These are phyloP conservation scores for Chydorus sphaericus DNA, from an alignment of 2,888 invertebrate species.

Conservation along the genomic window DNA sequence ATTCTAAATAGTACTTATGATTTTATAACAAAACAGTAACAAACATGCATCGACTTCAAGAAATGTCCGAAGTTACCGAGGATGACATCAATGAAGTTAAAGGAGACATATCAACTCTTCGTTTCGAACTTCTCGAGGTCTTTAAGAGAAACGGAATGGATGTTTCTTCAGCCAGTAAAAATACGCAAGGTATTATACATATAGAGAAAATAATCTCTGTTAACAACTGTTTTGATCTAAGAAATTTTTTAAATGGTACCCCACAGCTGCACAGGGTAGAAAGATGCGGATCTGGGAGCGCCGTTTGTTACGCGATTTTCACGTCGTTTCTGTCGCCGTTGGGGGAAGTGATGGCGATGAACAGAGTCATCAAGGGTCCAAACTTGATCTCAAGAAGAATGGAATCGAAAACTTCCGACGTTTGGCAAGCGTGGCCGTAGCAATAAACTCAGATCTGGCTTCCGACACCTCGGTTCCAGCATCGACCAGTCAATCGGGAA, in stretches of 20 bases:
- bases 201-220: neutral
- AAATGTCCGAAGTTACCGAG: constrained; percentile 75
- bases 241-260: constrained; percentile 3
- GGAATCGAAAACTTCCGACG: constrained; percentile 48
- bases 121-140: constrained; percentile 81
- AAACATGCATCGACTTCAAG: constrained; percentile 65
- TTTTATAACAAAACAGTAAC: constrained; percentile 47
- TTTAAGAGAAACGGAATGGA: constrained; percentile 78
- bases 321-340: constrained; percentile 55
- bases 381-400: constrained; percentile 13
- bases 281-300: constrained; percentile 70
- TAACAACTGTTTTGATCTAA: constrained; percentile 3
- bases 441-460: neutral
- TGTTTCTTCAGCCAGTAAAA: constrained; percentile 40
- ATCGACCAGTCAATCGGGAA: no score
- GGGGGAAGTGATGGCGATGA: constrained; percentile 36
- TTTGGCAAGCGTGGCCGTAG: constrained; percentile 54
- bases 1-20: neutral
- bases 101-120: constrained; percentile 78
- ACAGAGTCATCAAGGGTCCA: neutral
- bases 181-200: constrained; percentile 12
- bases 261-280: constrained; percentile 51
- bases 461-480: neutral
- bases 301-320: constrained; percentile 75
- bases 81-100: constrained; percentile 90